phyloP scores from a whole-genome alignment of 2,797 vertebrate species.

The Emys orbicularis region DNA sequence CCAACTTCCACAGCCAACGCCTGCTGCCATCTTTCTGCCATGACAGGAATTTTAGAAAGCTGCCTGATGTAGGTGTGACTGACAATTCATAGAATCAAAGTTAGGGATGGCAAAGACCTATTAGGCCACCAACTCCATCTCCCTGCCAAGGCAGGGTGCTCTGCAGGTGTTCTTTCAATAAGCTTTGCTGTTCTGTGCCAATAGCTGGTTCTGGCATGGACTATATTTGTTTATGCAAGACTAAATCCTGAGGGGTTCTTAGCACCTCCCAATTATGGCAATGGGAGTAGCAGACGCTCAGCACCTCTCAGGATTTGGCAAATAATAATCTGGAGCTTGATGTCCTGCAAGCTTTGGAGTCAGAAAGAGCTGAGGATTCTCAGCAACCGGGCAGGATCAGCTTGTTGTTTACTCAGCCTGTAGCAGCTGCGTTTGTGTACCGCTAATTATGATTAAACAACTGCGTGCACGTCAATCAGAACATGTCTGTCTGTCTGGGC shows the following conservation, averaged over 20 bases:
- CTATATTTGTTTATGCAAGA: background rate
- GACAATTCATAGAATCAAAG: slow-evolving; percentile 22
- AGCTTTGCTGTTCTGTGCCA: background rate
- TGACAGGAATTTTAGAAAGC: slow-evolving; percentile 7
- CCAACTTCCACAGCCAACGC: background rate
- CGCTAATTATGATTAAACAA: background rate
- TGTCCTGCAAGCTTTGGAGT: background rate
- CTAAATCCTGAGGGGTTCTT: background rate
- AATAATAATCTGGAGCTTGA: fast-evolving
- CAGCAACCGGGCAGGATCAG: background rate
- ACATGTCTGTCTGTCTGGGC: background rate
- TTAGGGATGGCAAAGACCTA: slow-evolving; percentile 12
- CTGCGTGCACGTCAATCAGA: background rate
- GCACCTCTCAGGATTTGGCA: background rate
- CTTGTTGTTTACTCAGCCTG: background rate
- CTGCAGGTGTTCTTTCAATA: background rate
- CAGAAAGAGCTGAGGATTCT: background rate
- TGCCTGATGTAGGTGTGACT: slow-evolving; percentile 29
- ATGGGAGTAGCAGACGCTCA: background rate
- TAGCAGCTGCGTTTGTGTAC: fast-evolving
- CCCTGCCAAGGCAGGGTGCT: slow-evolving; percentile 38
- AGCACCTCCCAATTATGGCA: background rate
- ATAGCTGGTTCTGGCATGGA: background rate
- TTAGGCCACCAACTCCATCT: slow-evolving; percentile 31
- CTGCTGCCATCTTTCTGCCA: slow-evolving; percentile 20